Evolutionary conservation across 2,113 vertebrate genomes (phyloP), one percentile per base, ranked within the genome.

Genomic region (Paracanthobrama guichenoti): DNA sequence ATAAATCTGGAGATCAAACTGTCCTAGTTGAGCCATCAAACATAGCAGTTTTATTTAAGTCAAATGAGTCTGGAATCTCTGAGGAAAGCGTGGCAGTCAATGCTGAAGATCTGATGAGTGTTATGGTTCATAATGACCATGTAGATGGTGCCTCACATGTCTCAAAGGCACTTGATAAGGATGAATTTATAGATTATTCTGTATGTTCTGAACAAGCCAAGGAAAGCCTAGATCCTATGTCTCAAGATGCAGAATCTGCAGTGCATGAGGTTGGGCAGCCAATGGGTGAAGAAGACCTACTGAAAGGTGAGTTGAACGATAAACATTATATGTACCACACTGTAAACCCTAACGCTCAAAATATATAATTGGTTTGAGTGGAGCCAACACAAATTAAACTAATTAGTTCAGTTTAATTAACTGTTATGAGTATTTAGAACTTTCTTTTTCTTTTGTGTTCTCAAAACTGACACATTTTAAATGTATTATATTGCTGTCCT

Each of bases 281-380:
- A 50, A 2, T 48, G 4, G 10, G 2, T 16, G 28, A 72, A 67
- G 39, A 55, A 28, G 39, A n/a, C 46, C 59, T 6, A 11, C 50
- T n/a, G 3, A 59, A 86, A 83, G 84, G 87, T 88, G 35, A 81
- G 87, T 55, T 57, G 18, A 79, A 62, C 2, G 8, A 59, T 60
- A 7, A 42, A 24, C 20, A 39, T 0, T 0, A 39, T 39, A 6
- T 39, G 6, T 39, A 39, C 35, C 35, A 39, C 35, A n/a, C 35
- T 39, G 35, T n/a, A 39, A 39, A 39, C 39, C 39, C 39, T 39
- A 39, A 39, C 39, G 6, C 39, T 39, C 39, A 39, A 39, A 39
- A 39, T 39, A 39, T 39, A 39, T 39, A 39, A 39, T 6, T 39
- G 39, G 39, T 39, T 39, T 39, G 6, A 39, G 6, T 39, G 7